These are phyloP conservation scores for Apis florea DNA, from an alignment of 1,140 invertebrate genomes.

Conservation along the genomic window DNA sequence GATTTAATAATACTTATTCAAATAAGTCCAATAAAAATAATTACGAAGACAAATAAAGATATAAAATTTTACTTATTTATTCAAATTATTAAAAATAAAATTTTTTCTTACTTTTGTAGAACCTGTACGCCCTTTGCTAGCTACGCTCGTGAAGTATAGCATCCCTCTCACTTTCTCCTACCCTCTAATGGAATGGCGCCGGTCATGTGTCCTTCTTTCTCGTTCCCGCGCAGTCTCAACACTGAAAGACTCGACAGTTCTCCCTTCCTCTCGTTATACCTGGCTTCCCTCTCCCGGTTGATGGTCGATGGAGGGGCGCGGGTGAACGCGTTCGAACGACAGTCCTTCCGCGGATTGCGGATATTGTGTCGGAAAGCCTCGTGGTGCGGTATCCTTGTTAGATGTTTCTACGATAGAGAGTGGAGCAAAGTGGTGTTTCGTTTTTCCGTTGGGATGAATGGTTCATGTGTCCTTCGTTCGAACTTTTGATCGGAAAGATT, in stretches of 20 bases:
- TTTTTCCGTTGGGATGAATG: neutral
- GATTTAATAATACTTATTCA: neutral
- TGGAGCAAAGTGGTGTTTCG: neutral
- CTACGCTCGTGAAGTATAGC: constrained; percentile 44
- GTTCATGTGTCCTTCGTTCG: neutral
- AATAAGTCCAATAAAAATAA: too few species aligned
- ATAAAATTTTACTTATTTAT: neutral
- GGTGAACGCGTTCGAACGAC: constrained; percentile 56
- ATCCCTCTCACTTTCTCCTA: constrained; percentile 53
- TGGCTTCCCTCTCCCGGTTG: constrained; percentile 28
- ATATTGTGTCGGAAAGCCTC: constrained; percentile 59
- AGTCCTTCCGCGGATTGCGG: constrained; percentile 71
- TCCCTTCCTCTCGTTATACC: constrained; percentile 5
- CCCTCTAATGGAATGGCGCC: constrained; percentile 14
- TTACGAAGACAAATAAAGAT: too few species aligned
- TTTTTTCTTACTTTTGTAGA: neutral
- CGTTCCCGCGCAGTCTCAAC: constrained; percentile 16
- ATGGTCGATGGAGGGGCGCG: constrained; percentile 49
- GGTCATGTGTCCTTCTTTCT: constrained; percentile 9
- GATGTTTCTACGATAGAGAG: neutral
- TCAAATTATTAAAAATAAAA: neutral
- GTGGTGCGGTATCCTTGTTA: constrained; percentile 22
- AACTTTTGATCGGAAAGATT: neutral
- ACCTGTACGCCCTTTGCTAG: neutral
- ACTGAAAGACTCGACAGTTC: neutral